Base-by-base conservation (phyloP, 2,888 invertebrate genomes). In the Margaritifera margaritifera region DNA sequence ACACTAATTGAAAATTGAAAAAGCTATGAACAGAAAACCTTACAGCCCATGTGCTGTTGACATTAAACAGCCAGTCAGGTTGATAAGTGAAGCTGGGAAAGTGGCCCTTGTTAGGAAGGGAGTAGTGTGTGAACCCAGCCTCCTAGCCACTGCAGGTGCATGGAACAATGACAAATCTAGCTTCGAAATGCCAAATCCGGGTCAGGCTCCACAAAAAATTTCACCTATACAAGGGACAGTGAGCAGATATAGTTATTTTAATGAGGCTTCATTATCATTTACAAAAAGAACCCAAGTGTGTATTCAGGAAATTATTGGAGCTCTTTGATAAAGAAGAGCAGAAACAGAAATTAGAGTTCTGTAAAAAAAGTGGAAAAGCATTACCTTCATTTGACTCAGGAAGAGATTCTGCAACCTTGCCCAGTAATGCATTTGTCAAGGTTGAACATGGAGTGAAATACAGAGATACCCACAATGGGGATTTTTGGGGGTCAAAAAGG, bases 321-420 rank as follows among this genome's bases (percentile, higher is more conserved):
- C 42, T 76, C 57, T 78, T 75, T 71, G 73, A 76, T 56, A 84
- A 84, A 79, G 87, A 88, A 81, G 82, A 83, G 64, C 72, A 75
- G 57, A 73, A 68, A 51, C 57, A 76, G 25, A 74, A 77, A 53
- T 71, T 79, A 62, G 76, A 73, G 50, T 83, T 81, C 51, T 64
- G 80, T 18, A 61, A 42, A 73, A 52, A 74, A 79, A 60, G 83
- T 82, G 20, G 80, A 81, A 55, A 74, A 68, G 24, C 82, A 83
- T 68, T 83, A 80, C 64, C 72, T 77, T 59, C 60, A 81, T 15
- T 64, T 83, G 20, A 68, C 80, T 24, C 74, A 72, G 51, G 76
- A 80, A 57, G 80, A 81, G 59, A 69, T 73, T 78, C 78, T n/a
- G 74, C 80, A 18, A 79, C 77, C 63, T 63, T 74, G 42, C 64